Evolutionary conservation across 2,797 vertebrate species (phyloP), one percentile per base, ranked within the genome.

Genomic region (Austrolebias charrua): DNA sequence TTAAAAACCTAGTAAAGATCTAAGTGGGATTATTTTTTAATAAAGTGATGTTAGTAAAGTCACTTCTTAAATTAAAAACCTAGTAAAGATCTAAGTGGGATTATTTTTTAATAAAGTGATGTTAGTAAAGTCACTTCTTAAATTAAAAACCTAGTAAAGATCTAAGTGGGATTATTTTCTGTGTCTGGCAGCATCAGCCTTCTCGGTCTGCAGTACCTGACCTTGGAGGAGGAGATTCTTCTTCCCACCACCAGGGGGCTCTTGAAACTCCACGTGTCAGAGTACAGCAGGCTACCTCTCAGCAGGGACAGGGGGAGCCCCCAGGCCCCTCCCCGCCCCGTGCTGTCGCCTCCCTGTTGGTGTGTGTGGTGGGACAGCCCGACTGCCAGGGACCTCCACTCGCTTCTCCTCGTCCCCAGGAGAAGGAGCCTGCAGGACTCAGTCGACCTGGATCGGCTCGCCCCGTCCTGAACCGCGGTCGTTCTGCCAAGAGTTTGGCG

Each of bases 261-360:
- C 35, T 60, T 6, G 82, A 88, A 8, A 68, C 63, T 64, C 76
- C 86, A 3, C 82, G 63, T 59, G 51, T 60, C 2, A 61, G 78
- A 75, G 51, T 77, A 65, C 83, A 85, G 59, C 72, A 76, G 18
- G 48, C 80, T 47, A 57, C 73, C 48, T 80, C 81, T 69, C 82
- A 71, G 20, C 84, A 82, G n/a, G 7, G 86, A 52, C 90, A 87
- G 4, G 90, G 91, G 54, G 90, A 92, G 57, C 85, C 86, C 2
- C 83, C 88, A 1, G 87, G 86, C 16, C 86, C 90, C 0, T 91
- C 91, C 48, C 92, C 92, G 31, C 89, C 90, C 1, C 90, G 91
- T 0, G 92, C 92, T 0, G 92, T 94, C 6, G 93, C 93, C 15
- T 94, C 92, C 15, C 80, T 94, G 48, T 94, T 92, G 0, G 92